Percentiles rank a stretch among this genome's conserved stretches.
phyloP scores from a whole-genome alignment of 2,113 vertebrate species.

The Megaptera novaeangliae region DNA sequence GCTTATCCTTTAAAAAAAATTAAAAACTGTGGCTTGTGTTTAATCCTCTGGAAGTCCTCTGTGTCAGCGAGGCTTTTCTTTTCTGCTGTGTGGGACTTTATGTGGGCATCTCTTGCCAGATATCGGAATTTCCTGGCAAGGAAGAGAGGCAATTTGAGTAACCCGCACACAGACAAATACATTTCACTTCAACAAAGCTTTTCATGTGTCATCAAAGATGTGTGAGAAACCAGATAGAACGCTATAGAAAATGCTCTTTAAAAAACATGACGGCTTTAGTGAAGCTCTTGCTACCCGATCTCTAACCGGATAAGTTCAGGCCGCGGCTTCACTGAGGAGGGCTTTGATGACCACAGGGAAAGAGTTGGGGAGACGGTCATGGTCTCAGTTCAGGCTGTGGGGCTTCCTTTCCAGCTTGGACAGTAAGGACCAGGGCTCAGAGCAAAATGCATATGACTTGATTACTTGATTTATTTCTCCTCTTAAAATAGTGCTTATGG shows the following conservation, averaged over 20 bases:
- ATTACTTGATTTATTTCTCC: slow-evolving; percentile 58
- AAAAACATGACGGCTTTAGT: neutral
- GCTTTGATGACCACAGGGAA: neutral
- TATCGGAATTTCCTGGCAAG: slow-evolving; percentile 30
- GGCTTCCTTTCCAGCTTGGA: neutral
- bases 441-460: slow-evolving; percentile 32
- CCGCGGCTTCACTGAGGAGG: neutral
- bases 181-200: slow-evolving; percentile 38
- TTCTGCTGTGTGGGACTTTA: neutral
- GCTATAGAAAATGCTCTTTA: slow-evolving; percentile 10
- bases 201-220: slow-evolving; percentile 46
- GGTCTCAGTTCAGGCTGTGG: neutral
- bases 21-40: neutral
- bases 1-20: neutral
- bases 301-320: neutral
- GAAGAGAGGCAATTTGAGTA: slow-evolving; percentile 40
- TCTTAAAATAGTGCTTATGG: neutral
- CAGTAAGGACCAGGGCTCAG: neutral
- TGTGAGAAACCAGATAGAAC: slow-evolving; percentile 46
- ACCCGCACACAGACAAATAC: neutral
- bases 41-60: slow-evolving; percentile 42
- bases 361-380: neutral
- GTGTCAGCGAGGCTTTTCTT: slow-evolving; percentile 20
- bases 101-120: slow-evolving; percentile 49
- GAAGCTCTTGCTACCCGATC: neutral